Percentiles rank a stretch among this genome's conserved stretches.
phyloP scores from a whole-genome alignment of 2,888 invertebrate species.

The Leucozona laternaria region DNA sequence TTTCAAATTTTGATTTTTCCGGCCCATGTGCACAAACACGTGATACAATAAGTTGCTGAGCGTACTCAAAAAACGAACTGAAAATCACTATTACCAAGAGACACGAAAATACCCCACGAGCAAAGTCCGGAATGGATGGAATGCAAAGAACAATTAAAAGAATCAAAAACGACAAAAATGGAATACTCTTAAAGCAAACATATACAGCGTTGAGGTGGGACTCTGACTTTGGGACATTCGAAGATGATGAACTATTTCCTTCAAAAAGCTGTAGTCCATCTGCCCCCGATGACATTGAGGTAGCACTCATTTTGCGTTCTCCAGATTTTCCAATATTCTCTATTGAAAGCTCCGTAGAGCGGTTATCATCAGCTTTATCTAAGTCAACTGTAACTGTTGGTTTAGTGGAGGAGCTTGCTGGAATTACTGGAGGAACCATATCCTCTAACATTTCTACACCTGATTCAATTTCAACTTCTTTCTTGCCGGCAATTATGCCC shows the following conservation, averaged over 20 bases:
- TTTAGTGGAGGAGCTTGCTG: neutral
- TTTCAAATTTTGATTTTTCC: slow-evolving; percentile 79
- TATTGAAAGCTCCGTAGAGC: slow-evolving; percentile 75
- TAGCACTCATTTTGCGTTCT: slow-evolving; percentile 2
- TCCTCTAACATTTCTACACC: slow-evolving; percentile 83
- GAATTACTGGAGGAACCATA: slow-evolving; percentile 78
- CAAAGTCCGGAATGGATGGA: slow-evolving; percentile 81
- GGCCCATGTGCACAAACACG: slow-evolving; percentile 77
- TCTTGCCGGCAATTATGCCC: slow-evolving; percentile 79
- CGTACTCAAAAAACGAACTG: slow-evolving; percentile 77
- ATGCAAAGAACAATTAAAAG: slow-evolving; percentile 77
- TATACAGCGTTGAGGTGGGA: slow-evolving; percentile 17
- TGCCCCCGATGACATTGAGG: neutral
- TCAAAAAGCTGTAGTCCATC: neutral
- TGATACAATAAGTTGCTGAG: slow-evolving; percentile 76
- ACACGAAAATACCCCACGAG: slow-evolving; percentile 81
- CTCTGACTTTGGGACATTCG: slow-evolving; percentile 19
- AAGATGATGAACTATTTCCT: neutral
- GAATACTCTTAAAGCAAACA: slow-evolving; percentile 39
- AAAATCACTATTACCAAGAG: slow-evolving; percentile 79
- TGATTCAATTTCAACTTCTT: slow-evolving; percentile 82
- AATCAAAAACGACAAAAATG: slow-evolving; percentile 59
- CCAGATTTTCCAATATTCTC: slow-evolving; percentile 31
- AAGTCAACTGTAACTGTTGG: slow-evolving; percentile 8
- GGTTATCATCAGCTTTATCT: slow-evolving; percentile 35